Evolutionary conservation across 2,797 vertebrate species (phyloP), one percentile per base, ranked within the genome.

Genomic region (Natrix natrix): DNA sequence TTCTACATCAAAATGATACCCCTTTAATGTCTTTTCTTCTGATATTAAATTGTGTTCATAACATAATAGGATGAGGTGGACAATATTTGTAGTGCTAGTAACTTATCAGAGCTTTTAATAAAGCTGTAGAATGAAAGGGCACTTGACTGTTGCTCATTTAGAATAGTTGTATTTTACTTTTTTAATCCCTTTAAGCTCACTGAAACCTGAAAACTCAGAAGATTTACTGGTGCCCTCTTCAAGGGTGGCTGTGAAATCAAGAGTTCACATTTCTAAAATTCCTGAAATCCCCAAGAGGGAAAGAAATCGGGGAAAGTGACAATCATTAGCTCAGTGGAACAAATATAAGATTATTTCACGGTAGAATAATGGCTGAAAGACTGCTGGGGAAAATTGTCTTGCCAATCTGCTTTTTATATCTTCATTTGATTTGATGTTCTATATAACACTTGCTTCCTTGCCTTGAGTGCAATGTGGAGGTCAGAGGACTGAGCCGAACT

Each of bases 191-290:
- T 63, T 94, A 94, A 89, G 43, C 86, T 96, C 92, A 61, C n/a
- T 59, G 83, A 93, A 89, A 95, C 93, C 94, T 95, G 95, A 92
- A 95, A 95, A 92, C 92, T 0, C 1, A 94, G 88, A 91, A 95
- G 94, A 96, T 94, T 97, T 96, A 96, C 95, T 97, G 94, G 94
- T 91, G 93, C 93, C 91, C 92, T 94, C 59, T 95, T 91, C 90
- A 95, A 86, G 89, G 26, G 87, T 92, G 94, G 91, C 93, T 92
- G 92, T 90, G 89, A 88, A 93, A 96, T 95, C 94, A 93, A 95
- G 94, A 96, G 95, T 94, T 97, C 93, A 93, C 6, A 96, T 97
- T 96, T 96, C 94, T 97, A 91, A 92, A 92, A 97, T 97, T 96
- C 97, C 95, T 97, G 93, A 91, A 66, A 90, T 57, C 92, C 95